These are phyloP conservation scores for Scartelaos histophorus DNA, from an alignment of 2,113 vertebrate genomes.

Conservation along the genomic window DNA sequence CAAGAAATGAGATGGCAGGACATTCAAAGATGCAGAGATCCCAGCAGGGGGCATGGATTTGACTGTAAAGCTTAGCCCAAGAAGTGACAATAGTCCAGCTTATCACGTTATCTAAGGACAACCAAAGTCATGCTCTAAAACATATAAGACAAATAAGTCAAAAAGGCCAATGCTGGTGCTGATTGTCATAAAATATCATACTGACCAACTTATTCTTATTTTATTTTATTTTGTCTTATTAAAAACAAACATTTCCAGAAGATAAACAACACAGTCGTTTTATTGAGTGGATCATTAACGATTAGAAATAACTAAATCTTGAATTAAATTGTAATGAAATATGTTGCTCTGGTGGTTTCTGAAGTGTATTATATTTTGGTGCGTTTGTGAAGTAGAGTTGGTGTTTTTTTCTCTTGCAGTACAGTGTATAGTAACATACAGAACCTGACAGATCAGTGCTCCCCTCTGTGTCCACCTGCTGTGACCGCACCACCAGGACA, in stretches of 20 bases:
- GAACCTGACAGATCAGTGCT: neutral
- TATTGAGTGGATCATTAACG: too few species aligned
- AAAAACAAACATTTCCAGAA: too few species aligned
- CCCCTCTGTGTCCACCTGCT: conserved; percentile 7
- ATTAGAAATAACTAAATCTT: too few species aligned
- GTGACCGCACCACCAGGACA: neutral
- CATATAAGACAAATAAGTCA: neutral
- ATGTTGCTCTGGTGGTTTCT: too few species aligned
- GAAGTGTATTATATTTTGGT: neutral
- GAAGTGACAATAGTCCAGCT: conserved; percentile 14
- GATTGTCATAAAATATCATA: too few species aligned
- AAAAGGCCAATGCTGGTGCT: neutral
- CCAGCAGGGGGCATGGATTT: conserved; percentile 32
- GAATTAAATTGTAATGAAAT: too few species aligned
- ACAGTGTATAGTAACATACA: neutral
- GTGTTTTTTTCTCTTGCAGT: neutral
- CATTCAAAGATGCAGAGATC: conserved; percentile 37
- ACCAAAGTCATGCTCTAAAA: conserved; percentile 1
- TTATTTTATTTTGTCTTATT: too few species aligned
- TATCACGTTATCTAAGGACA: conserved; percentile 9
- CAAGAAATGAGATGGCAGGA: conserved; percentile 52
- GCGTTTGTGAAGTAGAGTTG: neutral
- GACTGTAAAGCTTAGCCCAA: conserved; percentile 12
- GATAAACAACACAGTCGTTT: too few species aligned
- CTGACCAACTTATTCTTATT: too few species aligned